Conservation (phyloP, 2,888 invertebrate species). For the Thecocarcelia acutangulata region DNA sequence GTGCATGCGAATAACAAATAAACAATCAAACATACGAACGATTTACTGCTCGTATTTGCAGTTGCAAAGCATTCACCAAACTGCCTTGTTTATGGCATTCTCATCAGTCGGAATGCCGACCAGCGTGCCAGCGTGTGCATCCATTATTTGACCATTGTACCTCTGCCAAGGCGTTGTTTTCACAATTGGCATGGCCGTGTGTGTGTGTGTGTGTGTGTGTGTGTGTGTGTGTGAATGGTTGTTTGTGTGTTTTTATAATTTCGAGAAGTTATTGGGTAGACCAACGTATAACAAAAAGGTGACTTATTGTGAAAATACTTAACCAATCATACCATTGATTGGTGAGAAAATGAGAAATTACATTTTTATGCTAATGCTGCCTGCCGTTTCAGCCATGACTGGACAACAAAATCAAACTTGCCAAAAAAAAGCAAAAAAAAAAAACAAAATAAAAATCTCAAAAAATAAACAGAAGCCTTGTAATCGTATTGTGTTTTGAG, state of each 20-base stretch:
- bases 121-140: conserved; percentile 11
- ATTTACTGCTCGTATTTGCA: conserved; percentile 19
- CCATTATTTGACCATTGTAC: conserved; percentile 25
- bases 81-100: conserved; percentile 15
- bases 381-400: not conserved
- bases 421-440: conserved; percentile 25
- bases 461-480: conserved; percentile 44
- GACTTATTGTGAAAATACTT: conserved; percentile 63
- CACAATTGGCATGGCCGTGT: not conserved
- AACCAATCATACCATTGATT: conserved; percentile 66
- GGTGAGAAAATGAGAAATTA: conserved; percentile 69
- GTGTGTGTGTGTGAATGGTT: no score
- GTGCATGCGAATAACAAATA: not conserved
- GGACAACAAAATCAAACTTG: conserved; percentile 43
- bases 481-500: conserved; percentile 40
- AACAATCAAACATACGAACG: not conserved
- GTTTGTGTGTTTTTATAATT: conserved; percentile 6
- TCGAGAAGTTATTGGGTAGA: conserved; percentile 50
- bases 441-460: conserved; percentile 20
- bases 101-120: conserved; percentile 28
- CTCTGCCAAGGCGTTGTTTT: conserved; percentile 35
- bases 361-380: conserved; percentile 68
- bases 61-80: conserved; percentile 17
- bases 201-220: not conserved
- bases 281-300: conserved; percentile 46